Conservation (phyloP, 1,140 invertebrate species). For the Globodera rostochiensis region DNA sequence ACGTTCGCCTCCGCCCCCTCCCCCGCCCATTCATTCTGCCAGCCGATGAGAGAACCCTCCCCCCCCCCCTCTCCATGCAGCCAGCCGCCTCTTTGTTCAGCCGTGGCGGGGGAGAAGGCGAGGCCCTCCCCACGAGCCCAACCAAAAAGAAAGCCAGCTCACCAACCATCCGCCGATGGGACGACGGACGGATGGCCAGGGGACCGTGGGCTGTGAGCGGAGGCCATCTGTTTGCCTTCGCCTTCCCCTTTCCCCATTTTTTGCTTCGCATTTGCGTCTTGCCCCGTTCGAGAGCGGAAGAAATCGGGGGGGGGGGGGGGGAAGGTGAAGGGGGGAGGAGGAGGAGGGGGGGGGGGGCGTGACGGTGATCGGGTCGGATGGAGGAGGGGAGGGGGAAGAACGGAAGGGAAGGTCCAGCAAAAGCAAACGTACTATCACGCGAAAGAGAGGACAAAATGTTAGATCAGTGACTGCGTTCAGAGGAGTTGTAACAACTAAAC, state of each 20-base stretch:
- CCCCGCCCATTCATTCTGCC: neutral
- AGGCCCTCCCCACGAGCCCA: neutral
- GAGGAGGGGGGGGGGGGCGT: neutral
- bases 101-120: neutral
- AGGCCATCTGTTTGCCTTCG: neutral
- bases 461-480: neutral
- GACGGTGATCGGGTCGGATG: neutral
- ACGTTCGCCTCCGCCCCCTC: neutral
- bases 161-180: neutral
- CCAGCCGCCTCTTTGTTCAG: neutral
- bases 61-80: no score
- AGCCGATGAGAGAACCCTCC: neutral
- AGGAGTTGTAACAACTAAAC: neutral
- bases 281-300: neutral
- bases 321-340: neutral
- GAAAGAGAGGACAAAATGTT: neutral
- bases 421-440: neutral
- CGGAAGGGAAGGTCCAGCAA: neutral
- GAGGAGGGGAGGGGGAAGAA: neutral
- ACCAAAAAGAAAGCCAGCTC: conserved; percentile 1
- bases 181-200: neutral
- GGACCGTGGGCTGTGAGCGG: neutral
- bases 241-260: neutral
- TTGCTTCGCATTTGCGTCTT: neutral
- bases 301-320: neutral